Conservation (phyloP, 2,113 vertebrate genomes). For the Gracilinanus agilis region DNA sequence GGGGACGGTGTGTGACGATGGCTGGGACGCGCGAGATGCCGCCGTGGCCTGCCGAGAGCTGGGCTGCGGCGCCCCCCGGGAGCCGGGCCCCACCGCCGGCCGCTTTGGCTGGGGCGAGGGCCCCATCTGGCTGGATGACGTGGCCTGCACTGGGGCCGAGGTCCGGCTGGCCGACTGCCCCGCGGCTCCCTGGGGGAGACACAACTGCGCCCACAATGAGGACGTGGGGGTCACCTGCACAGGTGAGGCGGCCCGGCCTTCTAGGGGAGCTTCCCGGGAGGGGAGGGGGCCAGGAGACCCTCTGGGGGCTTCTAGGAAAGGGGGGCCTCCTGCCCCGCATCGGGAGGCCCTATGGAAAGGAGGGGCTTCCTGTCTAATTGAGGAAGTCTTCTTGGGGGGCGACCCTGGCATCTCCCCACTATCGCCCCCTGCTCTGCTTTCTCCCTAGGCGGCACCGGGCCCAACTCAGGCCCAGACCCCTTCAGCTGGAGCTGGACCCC, state of each 20-base stretch:
- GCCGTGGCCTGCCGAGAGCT: conserved; percentile 80
- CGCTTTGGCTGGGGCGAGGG: conserved; percentile 78
- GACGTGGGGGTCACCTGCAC: conserved; percentile 81
- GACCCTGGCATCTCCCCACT: fast-evolving
- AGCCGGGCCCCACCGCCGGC: conserved; percentile 52
- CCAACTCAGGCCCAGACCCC: conserved; percentile 71
- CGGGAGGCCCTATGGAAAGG: neutral
- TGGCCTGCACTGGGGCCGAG: conserved; percentile 80
- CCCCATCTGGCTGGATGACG: conserved; percentile 82
- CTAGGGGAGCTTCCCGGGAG: conserved; percentile 1
- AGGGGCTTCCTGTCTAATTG: neutral
- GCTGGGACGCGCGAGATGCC: conserved; percentile 73
- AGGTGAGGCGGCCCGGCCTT: conserved; percentile 15
- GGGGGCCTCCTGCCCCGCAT: neutral
- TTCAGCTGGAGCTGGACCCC: conserved; percentile 78
- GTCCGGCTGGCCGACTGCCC: conserved; percentile 71
- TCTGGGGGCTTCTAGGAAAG: neutral
- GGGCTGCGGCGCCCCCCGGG: conserved; percentile 68
- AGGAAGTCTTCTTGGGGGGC: neutral
- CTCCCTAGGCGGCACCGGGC: conserved; percentile 54
- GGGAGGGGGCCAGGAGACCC: too few species aligned
- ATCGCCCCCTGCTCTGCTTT: neutral
- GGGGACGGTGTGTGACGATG: conserved; percentile 82
- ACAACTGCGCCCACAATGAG: conserved; percentile 83
- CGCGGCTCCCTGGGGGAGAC: conserved; percentile 72